Evolutionary conservation across 2,113 vertebrate genomes (phyloP).

Genomic region (Felis catus): F.catus_Fca126_mat1.0 CM031416.1:31415501-31416000

Average conservation of each 20-base stretch:
- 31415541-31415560: neutral
- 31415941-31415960: neutral
- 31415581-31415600: neutral
- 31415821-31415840: neutral
- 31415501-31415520: neutral
- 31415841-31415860: neutral
- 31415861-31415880: neutral
- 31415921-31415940: neutral
- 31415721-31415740: neutral
- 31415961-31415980: neutral
- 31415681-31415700: neutral
- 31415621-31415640: neutral
- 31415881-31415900: neutral
- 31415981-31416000: neutral
- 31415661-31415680: neutral
- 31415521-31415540: neutral
- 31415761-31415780: neutral
- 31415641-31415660: neutral
- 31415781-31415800: neutral
- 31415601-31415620: too few species aligned
- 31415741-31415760: neutral
- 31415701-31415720: neutral
- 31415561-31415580: neutral
- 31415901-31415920: neutral
- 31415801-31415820: neutral